Percentiles rank a stretch among this genome's conserved stretches.
Evolutionary conservation across 1,140 invertebrate species (phyloP).

Genomic region (Drosophila chauvacae): DNA sequence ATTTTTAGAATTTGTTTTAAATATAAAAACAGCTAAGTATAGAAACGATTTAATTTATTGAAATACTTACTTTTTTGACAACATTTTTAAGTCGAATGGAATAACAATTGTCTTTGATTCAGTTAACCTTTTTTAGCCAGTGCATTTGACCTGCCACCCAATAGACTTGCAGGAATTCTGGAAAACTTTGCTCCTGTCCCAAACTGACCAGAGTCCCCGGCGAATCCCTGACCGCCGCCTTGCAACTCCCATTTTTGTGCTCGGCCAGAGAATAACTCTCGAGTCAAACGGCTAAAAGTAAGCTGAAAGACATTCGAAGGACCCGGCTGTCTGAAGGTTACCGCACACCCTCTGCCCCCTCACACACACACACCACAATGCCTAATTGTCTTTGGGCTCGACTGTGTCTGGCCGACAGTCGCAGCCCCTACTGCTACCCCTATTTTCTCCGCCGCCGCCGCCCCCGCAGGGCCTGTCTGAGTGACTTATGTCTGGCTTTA

Average conservation of each 20-base stretch:
- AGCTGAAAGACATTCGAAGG: constrained; percentile 45
- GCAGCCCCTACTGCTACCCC: constrained; percentile 5
- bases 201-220: constrained; percentile 12
- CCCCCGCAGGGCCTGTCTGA: constrained; percentile 65
- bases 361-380: constrained; percentile 31
- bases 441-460: background rate
- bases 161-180: constrained; percentile 14
- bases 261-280: background rate
- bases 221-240: background rate
- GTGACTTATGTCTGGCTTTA: constrained; percentile 83
- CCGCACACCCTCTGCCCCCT: constrained; percentile 24
- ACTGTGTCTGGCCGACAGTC: constrained; percentile 61
- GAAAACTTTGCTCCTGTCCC: constrained; percentile 25
- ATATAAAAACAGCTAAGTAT: no score
- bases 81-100: background rate
- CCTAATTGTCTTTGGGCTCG: constrained; percentile 73
- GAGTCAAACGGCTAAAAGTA: constrained; percentile 38
- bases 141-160: constrained; percentile 25
- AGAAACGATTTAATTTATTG: no score
- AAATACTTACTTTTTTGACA: background rate
- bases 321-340: constrained; percentile 58
- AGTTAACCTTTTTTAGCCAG: background rate
- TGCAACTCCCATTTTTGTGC: background rate
- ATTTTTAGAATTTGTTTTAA: no score
- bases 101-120: background rate